Evolutionary conservation across 2,113 vertebrate genomes (phyloP).

Genomic region (Tetrao urogallus): DNA sequence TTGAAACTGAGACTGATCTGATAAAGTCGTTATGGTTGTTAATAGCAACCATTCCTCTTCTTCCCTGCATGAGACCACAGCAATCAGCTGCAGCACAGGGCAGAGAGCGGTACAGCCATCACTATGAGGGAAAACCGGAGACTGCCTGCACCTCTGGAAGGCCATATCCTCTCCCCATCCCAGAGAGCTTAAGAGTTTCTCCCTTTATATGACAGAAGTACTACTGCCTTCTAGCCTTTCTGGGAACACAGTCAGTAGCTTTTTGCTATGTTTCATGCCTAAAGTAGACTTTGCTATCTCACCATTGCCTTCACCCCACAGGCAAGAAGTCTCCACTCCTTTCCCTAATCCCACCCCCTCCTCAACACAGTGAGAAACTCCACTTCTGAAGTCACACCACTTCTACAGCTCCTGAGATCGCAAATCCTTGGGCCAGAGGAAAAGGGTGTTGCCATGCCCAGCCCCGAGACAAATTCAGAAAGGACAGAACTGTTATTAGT

Average conservation of each 20-base stretch:
- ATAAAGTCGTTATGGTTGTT: constrained; percentile 28
- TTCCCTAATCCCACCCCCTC: too few relatives aligned
- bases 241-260: neutral
- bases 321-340: neutral
- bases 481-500: neutral
- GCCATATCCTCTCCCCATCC: accelerated
- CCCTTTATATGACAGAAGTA: neutral
- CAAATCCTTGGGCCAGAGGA: neutral
- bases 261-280: neutral
- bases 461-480: neutral
- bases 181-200: neutral
- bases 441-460: neutral
- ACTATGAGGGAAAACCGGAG: accelerated
- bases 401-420: neutral
- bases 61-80: neutral
- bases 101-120: accelerated
- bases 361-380: neutral
- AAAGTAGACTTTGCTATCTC: neutral
- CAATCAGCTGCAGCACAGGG: neutral
- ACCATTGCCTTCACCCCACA: accelerated
- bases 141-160: neutral
- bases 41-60: neutral
- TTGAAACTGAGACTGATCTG: constrained; percentile 40
- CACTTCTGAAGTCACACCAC: neutral
- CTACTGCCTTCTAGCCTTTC: neutral